A percentile compares a stretch with the other conserved stretches of the same genome.
These are phyloP conservation scores for Rotaria sp. DNA, from an alignment of 2,888 invertebrate genomes.

Conservation along the genomic window DNA sequence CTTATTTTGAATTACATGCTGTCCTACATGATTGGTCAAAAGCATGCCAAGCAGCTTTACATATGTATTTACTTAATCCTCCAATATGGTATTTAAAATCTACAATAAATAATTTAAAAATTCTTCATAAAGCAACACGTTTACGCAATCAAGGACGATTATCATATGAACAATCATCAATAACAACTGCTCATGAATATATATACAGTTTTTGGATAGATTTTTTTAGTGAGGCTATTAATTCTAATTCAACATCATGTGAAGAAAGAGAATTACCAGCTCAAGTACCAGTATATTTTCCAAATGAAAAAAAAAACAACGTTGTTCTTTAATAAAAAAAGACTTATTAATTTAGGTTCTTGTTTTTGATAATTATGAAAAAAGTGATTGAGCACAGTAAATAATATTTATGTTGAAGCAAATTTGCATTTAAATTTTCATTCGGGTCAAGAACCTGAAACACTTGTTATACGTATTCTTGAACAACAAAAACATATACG, in stretches of 20 bases:
- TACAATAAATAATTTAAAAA: no score
- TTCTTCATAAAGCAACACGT: neutral
- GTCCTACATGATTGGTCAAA: neutral
- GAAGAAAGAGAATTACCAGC: slow-evolving; percentile 25
- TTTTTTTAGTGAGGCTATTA: slow-evolving; percentile 20
- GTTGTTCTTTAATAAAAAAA: no score
- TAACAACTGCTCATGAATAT: neutral
- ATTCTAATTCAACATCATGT: neutral
- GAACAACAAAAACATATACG: neutral
- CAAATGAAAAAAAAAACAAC: neutral
- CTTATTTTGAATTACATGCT: slow-evolving; percentile 9
- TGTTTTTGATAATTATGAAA: no score
- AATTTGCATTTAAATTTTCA: slow-evolving; percentile 27
- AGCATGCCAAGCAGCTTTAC: neutral
- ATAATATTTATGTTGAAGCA: neutral
- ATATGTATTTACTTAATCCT: slow-evolving; percentile 24
- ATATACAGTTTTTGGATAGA: neutral
- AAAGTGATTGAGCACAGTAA: no score
- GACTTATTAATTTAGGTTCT: no score
- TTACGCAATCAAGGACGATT: neutral
- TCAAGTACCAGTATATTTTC: neutral
- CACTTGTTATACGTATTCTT: neutral
- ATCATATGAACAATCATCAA: neutral
- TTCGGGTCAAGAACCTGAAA: neutral
- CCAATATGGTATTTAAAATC: neutral